Conservation (phyloP, 1,140 invertebrate genomes). For the Trichoplusia ni region DNA sequence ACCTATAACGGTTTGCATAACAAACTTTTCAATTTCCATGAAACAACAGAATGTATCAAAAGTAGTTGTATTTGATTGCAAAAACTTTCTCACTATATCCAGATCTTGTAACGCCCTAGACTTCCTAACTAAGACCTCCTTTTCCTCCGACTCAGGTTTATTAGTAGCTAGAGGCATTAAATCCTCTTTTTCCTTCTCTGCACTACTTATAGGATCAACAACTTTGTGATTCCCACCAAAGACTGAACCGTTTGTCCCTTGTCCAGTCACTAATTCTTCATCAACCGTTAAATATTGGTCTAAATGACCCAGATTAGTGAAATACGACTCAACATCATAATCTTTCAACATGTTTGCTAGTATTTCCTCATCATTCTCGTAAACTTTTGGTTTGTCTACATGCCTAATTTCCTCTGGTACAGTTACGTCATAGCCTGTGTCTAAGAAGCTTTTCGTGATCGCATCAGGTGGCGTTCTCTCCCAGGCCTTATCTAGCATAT, state of each 20-base stretch:
- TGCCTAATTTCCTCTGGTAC: background rate
- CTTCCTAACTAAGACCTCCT: slow-evolving; percentile 34
- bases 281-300: slow-evolving; percentile 47
- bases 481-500: slow-evolving; percentile 44
- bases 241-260: slow-evolving; percentile 44
- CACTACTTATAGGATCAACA: background rate
- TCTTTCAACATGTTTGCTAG: slow-evolving; percentile 38
- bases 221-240: slow-evolving; percentile 48
- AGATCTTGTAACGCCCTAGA: slow-evolving; percentile 39
- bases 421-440: slow-evolving; percentile 40
- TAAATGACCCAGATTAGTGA: slow-evolving; percentile 33
- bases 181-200: slow-evolving; percentile 31
- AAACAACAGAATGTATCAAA: slow-evolving; percentile 32
- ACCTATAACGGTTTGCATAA: slow-evolving; percentile 26
- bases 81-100: slow-evolving; percentile 37
- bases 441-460: slow-evolving; percentile 35
- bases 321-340: slow-evolving; percentile 42
- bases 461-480: slow-evolving; percentile 23
- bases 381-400: slow-evolving; percentile 23
- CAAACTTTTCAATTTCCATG: slow-evolving; percentile 41
- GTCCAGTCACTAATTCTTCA: slow-evolving; percentile 43
- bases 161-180: slow-evolving; percentile 35
- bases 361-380: slow-evolving; percentile 38
- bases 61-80: slow-evolving; percentile 32
- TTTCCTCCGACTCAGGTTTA: slow-evolving; percentile 29